phyloP scores from a whole-genome alignment of 1,140 invertebrate genomes.

The Steinernema feltiae region DNA sequence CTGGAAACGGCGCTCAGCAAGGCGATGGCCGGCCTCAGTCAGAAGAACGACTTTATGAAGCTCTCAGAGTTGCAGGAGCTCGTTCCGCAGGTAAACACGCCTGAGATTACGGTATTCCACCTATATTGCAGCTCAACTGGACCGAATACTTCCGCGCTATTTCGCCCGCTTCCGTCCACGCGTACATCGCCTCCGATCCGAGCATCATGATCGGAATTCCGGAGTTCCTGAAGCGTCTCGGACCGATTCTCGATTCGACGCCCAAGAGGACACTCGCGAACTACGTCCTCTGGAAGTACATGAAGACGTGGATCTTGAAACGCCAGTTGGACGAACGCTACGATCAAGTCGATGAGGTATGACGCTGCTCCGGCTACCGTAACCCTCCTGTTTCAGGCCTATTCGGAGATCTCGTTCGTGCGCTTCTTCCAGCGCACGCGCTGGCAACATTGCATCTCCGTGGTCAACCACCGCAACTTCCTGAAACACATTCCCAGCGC shows the following conservation, averaged over 20 bases:
- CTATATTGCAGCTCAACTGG: slow-evolving; percentile 36
- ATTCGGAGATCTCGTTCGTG: neutral
- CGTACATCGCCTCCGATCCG: slow-evolving; percentile 29
- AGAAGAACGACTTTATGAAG: slow-evolving; percentile 1
- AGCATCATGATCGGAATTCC: slow-evolving; percentile 35
- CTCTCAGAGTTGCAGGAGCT: neutral
- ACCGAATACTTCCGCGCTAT: slow-evolving; percentile 24
- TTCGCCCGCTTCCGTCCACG: slow-evolving; percentile 17
- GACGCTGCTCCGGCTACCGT: neutral
- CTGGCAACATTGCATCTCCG: neutral
- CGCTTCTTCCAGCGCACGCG: neutral
- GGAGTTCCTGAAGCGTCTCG: slow-evolving; percentile 22
- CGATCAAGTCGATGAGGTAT: slow-evolving; percentile 35
- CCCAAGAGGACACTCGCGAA: slow-evolving; percentile 25
- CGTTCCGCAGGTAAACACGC: neutral
- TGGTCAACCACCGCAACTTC: slow-evolving; percentile 12
- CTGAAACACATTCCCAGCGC: slow-evolving; percentile 53
- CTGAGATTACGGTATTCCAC: slow-evolving; percentile 19
- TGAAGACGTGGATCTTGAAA: slow-evolving; percentile 23
- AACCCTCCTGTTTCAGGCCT: neutral
- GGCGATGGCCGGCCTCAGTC: neutral
- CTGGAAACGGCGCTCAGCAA: slow-evolving; percentile 34
- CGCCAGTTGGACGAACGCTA: slow-evolving; percentile 35
- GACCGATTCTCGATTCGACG: slow-evolving; percentile 23
- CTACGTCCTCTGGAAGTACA: slow-evolving; percentile 36